A percentile compares a stretch with the other conserved stretches of the same genome.
These are phyloP conservation scores for Macrocentrus cingulum DNA, from an alignment of 1,140 invertebrate genomes.

Conservation along the genomic window DNA sequence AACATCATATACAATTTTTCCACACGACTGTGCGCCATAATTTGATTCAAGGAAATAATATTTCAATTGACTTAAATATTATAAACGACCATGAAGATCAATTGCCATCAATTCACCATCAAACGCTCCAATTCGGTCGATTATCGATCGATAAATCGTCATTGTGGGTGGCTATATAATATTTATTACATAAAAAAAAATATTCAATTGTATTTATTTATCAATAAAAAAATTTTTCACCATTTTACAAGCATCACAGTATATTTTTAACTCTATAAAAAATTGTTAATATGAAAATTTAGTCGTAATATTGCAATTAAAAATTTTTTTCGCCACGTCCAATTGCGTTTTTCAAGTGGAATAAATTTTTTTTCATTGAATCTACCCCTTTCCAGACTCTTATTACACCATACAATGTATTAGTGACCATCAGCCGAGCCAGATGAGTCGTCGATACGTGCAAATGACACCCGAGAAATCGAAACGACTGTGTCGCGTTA, in stretches of 20 bases:
- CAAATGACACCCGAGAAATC: constrained; percentile 19
- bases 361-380: too few relatives aligned
- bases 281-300: too few relatives aligned
- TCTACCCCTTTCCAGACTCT: too few relatives aligned
- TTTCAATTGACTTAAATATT: constrained; percentile 7
- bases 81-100: constrained; percentile 11
- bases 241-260: too few relatives aligned
- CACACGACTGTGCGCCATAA: constrained; percentile 4
- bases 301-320: too few relatives aligned
- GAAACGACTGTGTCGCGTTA: constrained; percentile 20
- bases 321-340: too few relatives aligned
- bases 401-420: too few relatives aligned
- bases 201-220: too few relatives aligned
- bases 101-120: constrained; percentile 13
- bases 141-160: background rate
- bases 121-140: constrained; percentile 7
- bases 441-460: background rate
- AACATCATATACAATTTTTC: constrained; percentile 7
- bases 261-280: too few relatives aligned
- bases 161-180: background rate
- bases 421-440: background rate
- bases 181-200: too few relatives aligned
- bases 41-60: constrained; percentile 1
- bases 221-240: too few relatives aligned
- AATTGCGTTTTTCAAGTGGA: too few relatives aligned